Evolutionary conservation across 2,797 vertebrate species (phyloP), one percentile per base, ranked within the genome.

Genomic region (Amniataba percoides): DNA sequence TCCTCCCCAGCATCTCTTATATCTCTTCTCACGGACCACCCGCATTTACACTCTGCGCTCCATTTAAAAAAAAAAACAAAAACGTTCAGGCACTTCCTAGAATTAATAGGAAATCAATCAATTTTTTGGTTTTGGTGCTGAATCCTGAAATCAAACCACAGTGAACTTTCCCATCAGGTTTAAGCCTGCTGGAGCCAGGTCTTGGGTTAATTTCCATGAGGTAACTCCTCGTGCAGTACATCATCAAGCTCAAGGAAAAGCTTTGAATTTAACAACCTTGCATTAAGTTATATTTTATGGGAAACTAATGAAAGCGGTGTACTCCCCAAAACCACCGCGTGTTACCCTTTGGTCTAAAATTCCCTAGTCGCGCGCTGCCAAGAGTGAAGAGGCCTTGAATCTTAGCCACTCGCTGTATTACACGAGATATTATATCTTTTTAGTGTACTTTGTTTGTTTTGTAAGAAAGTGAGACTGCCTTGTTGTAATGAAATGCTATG

Each of bases 401-500:
- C 76, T 19, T 15, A 48, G 78, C 90, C 88, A 77, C 63, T 43
- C 46, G 0, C 36, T 76, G 78, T 84, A 79, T 84, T 84, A 85
- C 76, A 88, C 73, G 72, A 86, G 87, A 89, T 90, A 80, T 91
- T 77, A 82, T 87, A 81, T 83, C 78, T 80, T 89, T 87, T 73
- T 85, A 90, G 82, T 78, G 71, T 70, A 25, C 85, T 86, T 58
- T 88, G 79, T 91, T 92, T 92, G 87, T 85, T 91, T 92, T 84
- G 78, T 77, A 74, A 76, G 79, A 86, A 88, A 88, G 72, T 71
- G 78, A 93, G 71, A 85, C 76, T 53, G 78, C 74, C 82, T 87
- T 81, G 58, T 70, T 39, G 64, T 80, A 87, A 88, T 75, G 82
- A 87, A 85, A 87, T 49, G 57, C 83, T 70, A 43, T 85, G 83